phyloP scores from a whole-genome alignment of 2,113 vertebrate species.

The Pelodiscus sinensis region DNA sequence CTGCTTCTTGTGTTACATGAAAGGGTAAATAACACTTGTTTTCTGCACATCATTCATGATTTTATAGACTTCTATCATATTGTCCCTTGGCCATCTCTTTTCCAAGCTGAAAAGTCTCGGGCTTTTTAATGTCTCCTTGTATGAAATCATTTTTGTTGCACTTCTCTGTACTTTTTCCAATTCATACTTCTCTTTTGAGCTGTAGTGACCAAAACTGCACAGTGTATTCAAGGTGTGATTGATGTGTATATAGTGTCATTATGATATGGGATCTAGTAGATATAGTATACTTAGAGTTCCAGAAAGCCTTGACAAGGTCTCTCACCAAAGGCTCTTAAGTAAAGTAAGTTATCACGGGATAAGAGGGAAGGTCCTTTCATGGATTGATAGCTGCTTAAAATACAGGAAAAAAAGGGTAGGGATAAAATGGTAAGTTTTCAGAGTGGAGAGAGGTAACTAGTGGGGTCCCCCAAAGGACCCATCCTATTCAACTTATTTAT shows the following conservation, averaged over 20 bases:
- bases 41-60: neutral
- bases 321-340: no score
- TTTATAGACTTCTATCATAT: neutral
- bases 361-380: no score
- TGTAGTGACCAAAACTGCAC: neutral
- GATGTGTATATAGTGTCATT: neutral
- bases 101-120: neutral
- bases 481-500: no score
- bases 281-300: no score
- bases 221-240: neutral
- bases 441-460: no score
- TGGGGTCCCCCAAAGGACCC: no score
- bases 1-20: neutral
- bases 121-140: neutral
- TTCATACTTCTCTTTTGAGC: neutral
- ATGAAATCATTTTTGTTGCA: neutral
- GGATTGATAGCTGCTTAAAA: no score
- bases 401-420: no score
- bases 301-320: no score
- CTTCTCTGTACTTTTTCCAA: neutral
- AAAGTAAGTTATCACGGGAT: no score
- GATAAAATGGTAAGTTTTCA: no score
- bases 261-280: neutral
- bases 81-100: neutral
- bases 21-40: neutral